These are phyloP conservation scores for Oscheius sp. DNA, from an alignment of 2,888 invertebrate species.

Conservation along the genomic window DNA sequence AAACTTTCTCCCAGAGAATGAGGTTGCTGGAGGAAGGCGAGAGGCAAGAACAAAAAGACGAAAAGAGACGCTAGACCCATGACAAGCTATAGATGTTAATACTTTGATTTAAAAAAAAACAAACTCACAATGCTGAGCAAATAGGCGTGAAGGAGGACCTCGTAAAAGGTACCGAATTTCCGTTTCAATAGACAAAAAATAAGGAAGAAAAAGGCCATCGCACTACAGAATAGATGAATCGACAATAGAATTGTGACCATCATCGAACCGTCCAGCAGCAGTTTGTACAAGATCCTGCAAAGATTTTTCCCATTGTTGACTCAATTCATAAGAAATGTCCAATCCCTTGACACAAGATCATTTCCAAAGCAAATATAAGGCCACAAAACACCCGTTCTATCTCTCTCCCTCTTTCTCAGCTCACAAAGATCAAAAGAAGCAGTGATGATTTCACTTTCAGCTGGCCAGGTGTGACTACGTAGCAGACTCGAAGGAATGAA, in stretches of 20 bases:
- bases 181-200: conserved; percentile 44
- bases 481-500: too few relatives aligned
- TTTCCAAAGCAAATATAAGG: too few relatives aligned
- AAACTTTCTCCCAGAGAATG: conserved; percentile 50
- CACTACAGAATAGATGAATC: conserved; percentile 48
- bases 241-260: conserved; percentile 51
- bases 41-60: conserved; percentile 51
- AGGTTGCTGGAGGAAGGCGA: conserved; percentile 51
- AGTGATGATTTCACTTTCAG: too few relatives aligned
- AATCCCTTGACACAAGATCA: background rate
- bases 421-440: too few relatives aligned
- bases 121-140: conserved; percentile 50
- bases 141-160: conserved; percentile 54
- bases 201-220: conserved; percentile 42
- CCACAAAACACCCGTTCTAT: too few relatives aligned
- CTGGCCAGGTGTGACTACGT: too few relatives aligned
- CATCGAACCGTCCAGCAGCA: conserved; percentile 38
- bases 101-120: background rate
- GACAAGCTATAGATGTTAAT: conserved; percentile 43
- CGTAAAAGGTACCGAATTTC: conserved; percentile 53
- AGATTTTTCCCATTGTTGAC: too few relatives aligned
- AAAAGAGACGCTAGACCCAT: conserved; percentile 54
- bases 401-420: too few relatives aligned
- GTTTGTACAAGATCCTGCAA: conserved; percentile 47
- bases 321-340: too few relatives aligned